Percentiles rank a stretch among this genome's conserved stretches.
Conservation (phyloP, 2,888 invertebrate genomes). For the Cremastinae sp. region DNA sequence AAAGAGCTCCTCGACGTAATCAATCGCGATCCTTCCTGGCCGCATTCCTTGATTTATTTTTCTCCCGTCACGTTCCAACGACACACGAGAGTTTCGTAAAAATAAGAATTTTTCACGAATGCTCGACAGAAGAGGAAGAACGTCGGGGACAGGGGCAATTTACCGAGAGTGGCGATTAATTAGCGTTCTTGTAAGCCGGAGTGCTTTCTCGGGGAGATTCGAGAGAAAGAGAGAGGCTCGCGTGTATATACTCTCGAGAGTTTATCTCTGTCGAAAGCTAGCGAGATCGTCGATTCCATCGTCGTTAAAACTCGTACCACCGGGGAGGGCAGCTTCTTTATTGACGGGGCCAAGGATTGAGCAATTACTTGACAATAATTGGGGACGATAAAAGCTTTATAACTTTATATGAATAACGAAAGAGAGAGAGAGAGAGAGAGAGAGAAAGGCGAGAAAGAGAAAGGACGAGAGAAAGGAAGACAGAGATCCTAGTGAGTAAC, state of each 20-base stretch:
- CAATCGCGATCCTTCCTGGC: constrained; percentile 49
- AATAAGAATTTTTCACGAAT: constrained; percentile 11
- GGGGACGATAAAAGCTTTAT: constrained; percentile 65
- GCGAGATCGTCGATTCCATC: constrained; percentile 8
- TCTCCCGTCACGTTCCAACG: constrained; percentile 31
- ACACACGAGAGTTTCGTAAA: background rate
- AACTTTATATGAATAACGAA: constrained; percentile 69
- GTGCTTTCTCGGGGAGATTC: constrained; percentile 29
- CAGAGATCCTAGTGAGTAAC: constrained; percentile 9
- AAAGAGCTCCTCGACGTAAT: background rate
- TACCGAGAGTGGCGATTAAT: constrained; percentile 59
- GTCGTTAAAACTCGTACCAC: constrained; percentile 33
- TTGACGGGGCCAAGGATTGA: constrained; percentile 68
- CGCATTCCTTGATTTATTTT: constrained; percentile 42
- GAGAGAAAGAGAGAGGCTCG: constrained; percentile 36
- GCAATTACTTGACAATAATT: constrained; percentile 74
- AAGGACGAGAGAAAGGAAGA: constrained; percentile 8
- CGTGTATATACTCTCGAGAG: background rate
- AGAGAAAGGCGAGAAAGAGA: constrained; percentile 45
- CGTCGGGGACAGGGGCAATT: constrained; percentile 47
- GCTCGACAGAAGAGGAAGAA: constrained; percentile 39
- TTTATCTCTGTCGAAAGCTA: no score
- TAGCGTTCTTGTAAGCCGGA: constrained; percentile 35
- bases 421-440: constrained; percentile 55
- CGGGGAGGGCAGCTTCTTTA: constrained; percentile 58